Conservation (phyloP, 2,888 invertebrate species). For the Eristalis tenax region DNA sequence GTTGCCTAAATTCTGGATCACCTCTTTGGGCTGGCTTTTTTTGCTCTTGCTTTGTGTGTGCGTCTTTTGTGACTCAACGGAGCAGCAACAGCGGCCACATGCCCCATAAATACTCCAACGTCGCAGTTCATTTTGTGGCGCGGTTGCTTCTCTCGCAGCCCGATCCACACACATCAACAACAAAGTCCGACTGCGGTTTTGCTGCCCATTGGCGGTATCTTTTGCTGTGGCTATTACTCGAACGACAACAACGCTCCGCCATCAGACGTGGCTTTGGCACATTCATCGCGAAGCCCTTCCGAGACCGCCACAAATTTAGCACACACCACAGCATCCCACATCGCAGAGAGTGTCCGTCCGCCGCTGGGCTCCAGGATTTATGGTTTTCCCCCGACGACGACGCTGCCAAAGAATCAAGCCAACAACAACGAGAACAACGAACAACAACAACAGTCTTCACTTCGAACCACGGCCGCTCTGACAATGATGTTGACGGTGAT, state of each 20-base stretch:
- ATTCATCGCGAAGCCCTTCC: slow-evolving; percentile 63
- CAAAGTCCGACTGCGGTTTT: slow-evolving; percentile 50
- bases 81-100: slow-evolving; percentile 52
- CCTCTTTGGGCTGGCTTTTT: slow-evolving; percentile 31
- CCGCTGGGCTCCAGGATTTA: slow-evolving; percentile 68
- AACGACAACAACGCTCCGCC: slow-evolving; percentile 57
- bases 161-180: slow-evolving; percentile 34
- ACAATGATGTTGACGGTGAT: slow-evolving; percentile 67
- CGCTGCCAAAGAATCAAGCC: neutral
- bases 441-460: neutral
- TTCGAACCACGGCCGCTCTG: slow-evolving; percentile 16
- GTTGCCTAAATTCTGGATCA: slow-evolving; percentile 56
- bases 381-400: slow-evolving; percentile 40
- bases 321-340: slow-evolving; percentile 54
- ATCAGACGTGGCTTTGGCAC: slow-evolving; percentile 69
- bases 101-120: slow-evolving; percentile 71
- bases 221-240: slow-evolving; percentile 65
- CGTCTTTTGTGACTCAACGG: slow-evolving; percentile 50
- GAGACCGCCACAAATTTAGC: slow-evolving; percentile 68
- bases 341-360: slow-evolving; percentile 56
- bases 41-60: slow-evolving; percentile 4
- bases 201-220: slow-evolving; percentile 65
- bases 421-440: neutral
- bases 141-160: slow-evolving; percentile 41
- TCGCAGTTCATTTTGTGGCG: slow-evolving; percentile 68